Percentiles rank a stretch among this genome's conserved stretches.
Evolutionary conservation across 2,797 vertebrate genomes (phyloP).

Genomic region (Smutsia gigantea): DNA sequence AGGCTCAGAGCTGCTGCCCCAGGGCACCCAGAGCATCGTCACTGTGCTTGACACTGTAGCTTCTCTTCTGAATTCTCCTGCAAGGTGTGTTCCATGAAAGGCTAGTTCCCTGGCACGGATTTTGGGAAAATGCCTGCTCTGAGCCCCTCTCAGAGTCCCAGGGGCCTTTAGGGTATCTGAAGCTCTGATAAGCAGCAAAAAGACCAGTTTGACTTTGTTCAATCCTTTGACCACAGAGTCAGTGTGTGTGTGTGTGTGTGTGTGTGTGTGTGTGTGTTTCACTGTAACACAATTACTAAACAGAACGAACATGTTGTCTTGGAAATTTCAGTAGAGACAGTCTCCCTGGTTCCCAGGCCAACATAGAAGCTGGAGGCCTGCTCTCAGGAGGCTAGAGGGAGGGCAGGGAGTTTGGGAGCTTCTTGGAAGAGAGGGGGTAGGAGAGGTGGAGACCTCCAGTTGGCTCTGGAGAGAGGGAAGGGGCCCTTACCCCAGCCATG

Average conservation of each 20-base stretch:
- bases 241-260: not conserved
- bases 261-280: not conserved
- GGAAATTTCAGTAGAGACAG: not conserved
- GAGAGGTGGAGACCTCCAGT: not conserved
- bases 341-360: not conserved
- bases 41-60: not conserved
- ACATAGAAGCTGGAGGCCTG: not conserved
- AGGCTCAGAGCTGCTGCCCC: not conserved
- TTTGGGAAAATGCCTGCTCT: not conserved
- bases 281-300: not conserved
- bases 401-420: not conserved
- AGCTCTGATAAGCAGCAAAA: constrained; percentile 14
- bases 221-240: not conserved
- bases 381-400: not conserved
- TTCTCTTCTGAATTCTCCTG: not conserved
- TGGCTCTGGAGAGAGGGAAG: not conserved
- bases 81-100: not conserved
- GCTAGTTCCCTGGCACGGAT: not conserved
- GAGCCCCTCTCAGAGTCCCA: not conserved
- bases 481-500: not conserved
- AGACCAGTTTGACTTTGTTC: not conserved
- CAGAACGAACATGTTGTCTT: not conserved
- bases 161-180: not conserved
- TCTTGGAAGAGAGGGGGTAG: not conserved
- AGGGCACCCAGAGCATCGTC: rapidly evolving